These are phyloP conservation scores for Myodes glareolus DNA, from an alignment of 2,113 vertebrate species.

Conservation along the genomic window DNA sequence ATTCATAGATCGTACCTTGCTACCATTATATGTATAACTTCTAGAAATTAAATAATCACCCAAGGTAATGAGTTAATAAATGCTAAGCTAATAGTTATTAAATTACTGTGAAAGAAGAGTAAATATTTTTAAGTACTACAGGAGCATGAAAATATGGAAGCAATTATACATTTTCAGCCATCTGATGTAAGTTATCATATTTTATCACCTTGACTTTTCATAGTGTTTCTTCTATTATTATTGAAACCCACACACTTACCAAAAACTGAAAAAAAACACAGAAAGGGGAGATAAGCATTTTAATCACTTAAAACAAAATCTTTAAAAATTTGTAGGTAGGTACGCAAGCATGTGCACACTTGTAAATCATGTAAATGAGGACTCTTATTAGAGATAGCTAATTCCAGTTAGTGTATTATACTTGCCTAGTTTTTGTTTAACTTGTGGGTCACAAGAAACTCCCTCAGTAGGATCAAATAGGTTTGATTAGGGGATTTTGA, in stretches of 20 bases:
- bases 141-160: neutral
- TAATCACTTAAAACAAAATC: neutral
- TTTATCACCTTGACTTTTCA: neutral
- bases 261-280: slow-evolving; percentile 7
- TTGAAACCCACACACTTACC: neutral
- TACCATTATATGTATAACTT: neutral
- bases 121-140: neutral
- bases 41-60: neutral
- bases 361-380: slow-evolving; percentile 31
- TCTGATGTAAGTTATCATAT: neutral
- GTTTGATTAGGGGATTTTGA: neutral
- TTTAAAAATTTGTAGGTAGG: neutral
- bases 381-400: neutral
- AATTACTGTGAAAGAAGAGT: neutral
- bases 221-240: neutral
- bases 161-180: neutral
- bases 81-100: neutral
- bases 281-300: neutral
- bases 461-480: neutral
- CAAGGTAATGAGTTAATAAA: neutral
- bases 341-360: neutral
- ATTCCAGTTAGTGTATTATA: neutral
- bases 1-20: neutral
- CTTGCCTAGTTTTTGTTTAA: slow-evolving; percentile 10
- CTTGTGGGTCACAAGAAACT: neutral